These are phyloP conservation scores for Salvator merianae DNA, from an alignment of 2,113 vertebrate species.

Conservation along the genomic window DNA sequence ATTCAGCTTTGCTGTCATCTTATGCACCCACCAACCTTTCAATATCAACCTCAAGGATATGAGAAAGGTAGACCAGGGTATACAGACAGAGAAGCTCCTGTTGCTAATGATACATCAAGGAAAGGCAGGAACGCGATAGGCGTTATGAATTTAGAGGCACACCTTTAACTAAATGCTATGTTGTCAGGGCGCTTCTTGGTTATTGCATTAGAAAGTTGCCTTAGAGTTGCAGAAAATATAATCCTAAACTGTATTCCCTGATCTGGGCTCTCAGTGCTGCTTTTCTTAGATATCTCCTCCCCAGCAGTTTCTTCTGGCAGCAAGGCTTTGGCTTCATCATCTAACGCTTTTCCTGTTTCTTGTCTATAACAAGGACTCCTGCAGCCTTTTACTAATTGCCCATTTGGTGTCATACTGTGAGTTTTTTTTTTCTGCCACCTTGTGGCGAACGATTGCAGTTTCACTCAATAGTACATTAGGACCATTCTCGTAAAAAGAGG, in stretches of 20 bases:
- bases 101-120: conserved; percentile 37
- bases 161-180: neutral
- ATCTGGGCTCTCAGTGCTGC: conserved; percentile 20
- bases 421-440: conserved; percentile 64
- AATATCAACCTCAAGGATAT: conserved; percentile 10
- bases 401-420: conserved; percentile 58
- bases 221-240: conserved; percentile 14
- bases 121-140: neutral
- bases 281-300: conserved; percentile 11
- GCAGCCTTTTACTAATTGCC: conserved; percentile 51
- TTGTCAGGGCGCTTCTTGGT: conserved; percentile 5
- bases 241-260: neutral
- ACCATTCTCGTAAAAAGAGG: conserved; percentile 4
- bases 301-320: conserved; percentile 36
- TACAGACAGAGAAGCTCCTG: conserved; percentile 38
- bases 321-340: conserved; percentile 64
- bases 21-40: conserved; percentile 13
- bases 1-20: conserved; percentile 17
- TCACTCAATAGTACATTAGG: conserved; percentile 42
- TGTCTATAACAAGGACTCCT: conserved; percentile 50
- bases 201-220: conserved; percentile 19
- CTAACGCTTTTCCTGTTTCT: conserved; percentile 54
- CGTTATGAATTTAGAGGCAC: neutral
- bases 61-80: neutral
- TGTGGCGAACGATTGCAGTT: conserved; percentile 65